Conservation (phyloP, 2,797 vertebrate species). For the Cyprinella venusta region DNA sequence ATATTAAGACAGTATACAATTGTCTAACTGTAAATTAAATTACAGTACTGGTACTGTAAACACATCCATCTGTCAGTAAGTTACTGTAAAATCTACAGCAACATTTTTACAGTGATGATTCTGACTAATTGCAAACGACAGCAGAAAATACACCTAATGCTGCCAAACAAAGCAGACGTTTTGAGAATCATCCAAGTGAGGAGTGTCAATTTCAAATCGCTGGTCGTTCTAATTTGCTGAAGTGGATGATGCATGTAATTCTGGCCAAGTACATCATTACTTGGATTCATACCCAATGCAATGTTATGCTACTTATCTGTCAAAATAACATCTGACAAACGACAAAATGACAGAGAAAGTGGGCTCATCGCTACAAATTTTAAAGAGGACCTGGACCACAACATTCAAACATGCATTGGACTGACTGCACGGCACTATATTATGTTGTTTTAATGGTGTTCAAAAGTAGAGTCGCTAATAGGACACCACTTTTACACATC, state of each 20-base stretch:
- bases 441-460: conserved; percentile 67
- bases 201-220: conserved; percentile 62
- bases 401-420: conserved; percentile 58
- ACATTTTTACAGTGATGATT: neutral
- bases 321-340: conserved; percentile 43
- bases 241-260: conserved; percentile 63
- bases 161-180: conserved; percentile 62
- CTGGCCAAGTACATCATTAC: conserved; percentile 67
- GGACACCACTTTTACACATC: conserved; percentile 59
- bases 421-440: conserved; percentile 65
- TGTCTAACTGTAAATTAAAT: too few relatives aligned
- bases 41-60: too few relatives aligned
- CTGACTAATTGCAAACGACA: conserved; percentile 28
- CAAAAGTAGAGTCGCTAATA: conserved; percentile 66
- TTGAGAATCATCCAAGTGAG: conserved; percentile 64
- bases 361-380: neutral
- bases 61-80: too few relatives aligned
- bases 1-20: too few relatives aligned
- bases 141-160: conserved; percentile 42
- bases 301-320: conserved; percentile 50
- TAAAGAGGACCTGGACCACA: neutral
- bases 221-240: conserved; percentile 63
- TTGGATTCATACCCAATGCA: conserved; percentile 57
- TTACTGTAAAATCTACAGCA: too few relatives aligned
- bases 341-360: neutral